Evolutionary conservation across 2,797 vertebrate species (phyloP).

Genomic region (Monodelphis domestica): DNA sequence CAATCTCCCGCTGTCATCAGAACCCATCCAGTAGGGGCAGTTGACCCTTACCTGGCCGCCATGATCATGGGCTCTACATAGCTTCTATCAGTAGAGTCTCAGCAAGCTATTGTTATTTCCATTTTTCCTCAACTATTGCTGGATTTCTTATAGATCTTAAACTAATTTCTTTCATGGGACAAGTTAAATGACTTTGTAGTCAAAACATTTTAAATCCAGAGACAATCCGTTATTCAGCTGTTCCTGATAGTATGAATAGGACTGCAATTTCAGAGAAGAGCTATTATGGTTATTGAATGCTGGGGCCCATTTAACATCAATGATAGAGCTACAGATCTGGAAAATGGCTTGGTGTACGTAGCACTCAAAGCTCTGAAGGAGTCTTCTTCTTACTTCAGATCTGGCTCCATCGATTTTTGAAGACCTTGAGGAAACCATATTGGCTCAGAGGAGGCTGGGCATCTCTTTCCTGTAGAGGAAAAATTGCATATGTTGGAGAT

Average conservation of each 20-base stretch:
- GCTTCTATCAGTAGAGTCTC: not conserved
- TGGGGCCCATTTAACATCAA: conserved; percentile 38
- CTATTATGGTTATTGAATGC: conserved; percentile 35
- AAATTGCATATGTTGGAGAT: conserved; percentile 49
- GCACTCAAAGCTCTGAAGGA: conserved; percentile 52
- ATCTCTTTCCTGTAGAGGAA: conserved; percentile 54
- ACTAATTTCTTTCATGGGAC: conserved; percentile 39
- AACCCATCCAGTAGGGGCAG: too few relatives aligned
- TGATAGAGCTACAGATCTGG: conserved; percentile 36
- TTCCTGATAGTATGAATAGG: not conserved
- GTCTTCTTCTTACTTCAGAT: conserved; percentile 64
- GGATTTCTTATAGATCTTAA: conserved; percentile 13
- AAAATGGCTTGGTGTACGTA: conserved; percentile 5
- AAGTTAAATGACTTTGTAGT: not conserved
- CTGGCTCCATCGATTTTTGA: conserved; percentile 58
- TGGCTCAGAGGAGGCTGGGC: conserved; percentile 6
- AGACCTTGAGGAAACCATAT: conserved; percentile 59
- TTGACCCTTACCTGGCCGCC: not conserved
- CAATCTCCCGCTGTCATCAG: not conserved
- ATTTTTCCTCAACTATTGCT: not conserved
- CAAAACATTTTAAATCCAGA: conserved; percentile 8
- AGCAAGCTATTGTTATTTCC: not conserved
- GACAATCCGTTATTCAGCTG: not conserved
- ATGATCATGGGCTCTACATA: not conserved
- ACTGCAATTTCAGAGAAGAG: not conserved